Evolutionary conservation across 1,140 invertebrate species (phyloP).

Genomic region (Schlechtendalia chinensis): DNA sequence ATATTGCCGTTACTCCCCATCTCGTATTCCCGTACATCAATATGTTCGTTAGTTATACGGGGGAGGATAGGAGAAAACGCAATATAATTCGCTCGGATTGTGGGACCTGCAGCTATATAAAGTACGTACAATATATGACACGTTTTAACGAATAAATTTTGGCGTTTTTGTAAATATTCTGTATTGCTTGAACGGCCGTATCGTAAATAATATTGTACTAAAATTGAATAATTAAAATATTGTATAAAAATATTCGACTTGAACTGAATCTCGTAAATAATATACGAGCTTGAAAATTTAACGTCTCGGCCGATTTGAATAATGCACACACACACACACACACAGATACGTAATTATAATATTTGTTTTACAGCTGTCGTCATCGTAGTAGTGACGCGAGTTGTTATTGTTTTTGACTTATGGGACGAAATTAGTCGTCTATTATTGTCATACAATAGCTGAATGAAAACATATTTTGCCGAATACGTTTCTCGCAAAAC

Average conservation of each 20-base stretch:
- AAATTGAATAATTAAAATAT: neutral
- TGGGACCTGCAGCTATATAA: too few relatives aligned
- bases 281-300: neutral
- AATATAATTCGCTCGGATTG: too few relatives aligned
- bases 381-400: neutral
- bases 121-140: too few relatives aligned
- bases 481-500: neutral
- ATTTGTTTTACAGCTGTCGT: neutral
- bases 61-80: too few relatives aligned
- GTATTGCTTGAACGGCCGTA: too few relatives aligned
- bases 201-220: neutral
- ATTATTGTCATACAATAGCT: constrained; percentile 10
- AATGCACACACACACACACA: neutral
- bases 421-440: constrained; percentile 6
- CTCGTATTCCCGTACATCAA: too few relatives aligned
- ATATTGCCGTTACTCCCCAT: too few relatives aligned
- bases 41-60: too few relatives aligned
- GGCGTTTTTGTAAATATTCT: too few relatives aligned
- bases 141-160: too few relatives aligned
- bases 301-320: neutral
- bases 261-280: neutral
- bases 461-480: neutral
- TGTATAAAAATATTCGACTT: neutral
- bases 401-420: constrained; percentile 13
- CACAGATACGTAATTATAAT: neutral